Percentiles rank a stretch among this genome's conserved stretches.
These are phyloP conservation scores for Coptodon bakossiorum DNA, from an alignment of 2,113 vertebrate species.

Conservation along the genomic window DNA sequence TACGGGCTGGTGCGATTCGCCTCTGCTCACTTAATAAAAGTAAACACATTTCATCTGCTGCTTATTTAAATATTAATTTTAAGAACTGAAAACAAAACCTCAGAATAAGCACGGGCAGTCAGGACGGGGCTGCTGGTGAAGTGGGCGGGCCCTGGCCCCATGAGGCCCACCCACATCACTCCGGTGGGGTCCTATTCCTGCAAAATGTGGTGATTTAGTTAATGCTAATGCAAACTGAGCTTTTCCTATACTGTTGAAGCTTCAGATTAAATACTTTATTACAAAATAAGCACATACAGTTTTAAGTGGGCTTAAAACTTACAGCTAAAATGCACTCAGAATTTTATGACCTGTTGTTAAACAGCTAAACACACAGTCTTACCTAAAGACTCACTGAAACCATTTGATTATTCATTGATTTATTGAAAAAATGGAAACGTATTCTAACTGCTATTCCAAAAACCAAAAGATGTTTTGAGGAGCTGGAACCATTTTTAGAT, in stretches of 20 bases:
- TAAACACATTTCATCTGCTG: neutral
- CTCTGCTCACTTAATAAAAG: neutral
- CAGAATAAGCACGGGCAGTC: neutral
- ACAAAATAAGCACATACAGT: neutral
- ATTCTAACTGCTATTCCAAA: neutral
- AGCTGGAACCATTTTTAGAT: neutral
- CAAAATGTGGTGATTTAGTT: neutral
- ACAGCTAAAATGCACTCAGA: neutral
- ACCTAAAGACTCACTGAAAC: neutral
- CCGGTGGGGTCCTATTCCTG: neutral
- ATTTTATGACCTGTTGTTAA: neutral
- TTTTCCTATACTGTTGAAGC: neutral
- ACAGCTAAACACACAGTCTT: neutral
- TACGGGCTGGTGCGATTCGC: neutral
- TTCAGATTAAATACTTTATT: neutral
- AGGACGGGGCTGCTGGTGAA: neutral
- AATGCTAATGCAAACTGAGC: neutral
- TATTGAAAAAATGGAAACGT: neutral
- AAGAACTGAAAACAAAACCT: neutral
- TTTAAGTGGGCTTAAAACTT: neutral
- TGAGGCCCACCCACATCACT: neutral
- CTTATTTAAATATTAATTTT: neutral
- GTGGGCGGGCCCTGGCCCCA: neutral
- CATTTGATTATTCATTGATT: neutral
- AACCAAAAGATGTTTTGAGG: neutral